Evolutionary conservation across 2,888 invertebrate genomes (phyloP).

Genomic region (Lochmaea capreae): DNA sequence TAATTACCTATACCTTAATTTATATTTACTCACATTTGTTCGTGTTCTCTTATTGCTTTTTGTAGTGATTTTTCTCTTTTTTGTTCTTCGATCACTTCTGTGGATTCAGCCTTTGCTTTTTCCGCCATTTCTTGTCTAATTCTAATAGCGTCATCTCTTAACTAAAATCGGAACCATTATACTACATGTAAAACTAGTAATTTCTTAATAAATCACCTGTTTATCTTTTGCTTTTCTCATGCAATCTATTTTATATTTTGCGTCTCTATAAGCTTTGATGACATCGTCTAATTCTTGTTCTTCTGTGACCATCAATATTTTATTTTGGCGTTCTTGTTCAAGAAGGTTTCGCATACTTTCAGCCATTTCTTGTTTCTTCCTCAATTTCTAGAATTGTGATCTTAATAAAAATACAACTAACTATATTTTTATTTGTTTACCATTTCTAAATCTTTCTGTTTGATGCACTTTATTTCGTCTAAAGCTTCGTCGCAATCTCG

Average conservation of each 20-base stretch:
- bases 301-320: slow-evolving; percentile 60
- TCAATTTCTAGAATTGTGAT: slow-evolving; percentile 39
- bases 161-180: slow-evolving; percentile 39
- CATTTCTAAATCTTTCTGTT: slow-evolving; percentile 60
- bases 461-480: slow-evolving; percentile 62
- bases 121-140: slow-evolving; percentile 47
- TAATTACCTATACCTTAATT: no score
- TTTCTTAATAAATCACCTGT: slow-evolving; percentile 53
- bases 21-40: slow-evolving; percentile 58
- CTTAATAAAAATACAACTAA: not conserved
- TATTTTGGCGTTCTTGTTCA: slow-evolving; percentile 59
- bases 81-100: slow-evolving; percentile 59
- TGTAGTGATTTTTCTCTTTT: slow-evolving; percentile 61
- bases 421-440: slow-evolving; percentile 34
- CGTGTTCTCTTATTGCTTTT: slow-evolving; percentile 68
- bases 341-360: slow-evolving; percentile 31
- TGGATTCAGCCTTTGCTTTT: slow-evolving; percentile 51
- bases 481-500: slow-evolving; percentile 57
- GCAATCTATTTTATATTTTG: slow-evolving; percentile 65
- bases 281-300: slow-evolving; percentile 65
- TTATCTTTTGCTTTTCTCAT: slow-evolving; percentile 62
- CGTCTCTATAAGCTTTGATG: slow-evolving; percentile 64
- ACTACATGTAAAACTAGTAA: no score
- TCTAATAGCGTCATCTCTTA: slow-evolving; percentile 46
- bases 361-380: slow-evolving; percentile 37